Conservation (phyloP, 2,113 vertebrate species). For the Stomatorhinus ivindoensis region DNA sequence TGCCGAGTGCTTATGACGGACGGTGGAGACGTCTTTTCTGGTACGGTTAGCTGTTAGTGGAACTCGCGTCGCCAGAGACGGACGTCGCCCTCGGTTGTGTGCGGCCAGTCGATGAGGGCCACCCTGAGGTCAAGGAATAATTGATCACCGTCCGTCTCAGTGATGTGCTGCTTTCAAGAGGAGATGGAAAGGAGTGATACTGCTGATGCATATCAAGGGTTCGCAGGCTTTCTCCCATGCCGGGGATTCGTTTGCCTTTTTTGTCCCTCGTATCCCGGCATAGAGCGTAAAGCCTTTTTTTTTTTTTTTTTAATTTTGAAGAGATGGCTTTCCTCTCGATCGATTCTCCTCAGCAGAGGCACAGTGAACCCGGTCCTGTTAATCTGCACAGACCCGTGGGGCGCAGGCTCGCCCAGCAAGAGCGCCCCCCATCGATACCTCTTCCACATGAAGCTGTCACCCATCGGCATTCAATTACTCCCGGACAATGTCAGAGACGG, state of each 20-base stretch:
- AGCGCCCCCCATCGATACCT: slow-evolving; percentile 46
- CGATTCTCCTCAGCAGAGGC: slow-evolving; percentile 58
- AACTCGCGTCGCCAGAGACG: slow-evolving; percentile 23
- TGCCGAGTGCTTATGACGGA: slow-evolving; percentile 25
- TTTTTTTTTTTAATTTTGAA: slow-evolving; percentile 21
- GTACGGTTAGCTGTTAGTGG: not conserved
- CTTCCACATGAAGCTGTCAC: slow-evolving; percentile 42
- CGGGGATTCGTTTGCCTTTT: slow-evolving; percentile 16
- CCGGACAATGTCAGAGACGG: not conserved
- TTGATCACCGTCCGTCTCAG: slow-evolving; percentile 44
- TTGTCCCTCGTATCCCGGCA: slow-evolving; percentile 16
- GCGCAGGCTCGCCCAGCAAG: slow-evolving; percentile 18
- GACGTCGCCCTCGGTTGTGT: slow-evolving; percentile 29
- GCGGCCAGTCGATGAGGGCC: slow-evolving; percentile 37
- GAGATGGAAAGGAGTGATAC: slow-evolving; percentile 24
- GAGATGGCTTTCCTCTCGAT: slow-evolving; percentile 46
- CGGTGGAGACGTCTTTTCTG: slow-evolving; percentile 31
- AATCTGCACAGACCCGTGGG: slow-evolving; percentile 38
- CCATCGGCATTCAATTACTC: slow-evolving; percentile 38
- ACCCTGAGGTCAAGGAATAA: slow-evolving; percentile 46
- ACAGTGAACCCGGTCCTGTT: slow-evolving; percentile 39
- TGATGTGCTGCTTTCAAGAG: slow-evolving; percentile 38
- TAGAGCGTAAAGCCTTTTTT: slow-evolving; percentile 24
- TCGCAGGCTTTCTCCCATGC: not conserved
- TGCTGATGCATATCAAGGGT: slow-evolving; percentile 7